Evolutionary conservation across 1,140 invertebrate genomes (phyloP).

Genomic region (Habropoda laboriosa): DNA sequence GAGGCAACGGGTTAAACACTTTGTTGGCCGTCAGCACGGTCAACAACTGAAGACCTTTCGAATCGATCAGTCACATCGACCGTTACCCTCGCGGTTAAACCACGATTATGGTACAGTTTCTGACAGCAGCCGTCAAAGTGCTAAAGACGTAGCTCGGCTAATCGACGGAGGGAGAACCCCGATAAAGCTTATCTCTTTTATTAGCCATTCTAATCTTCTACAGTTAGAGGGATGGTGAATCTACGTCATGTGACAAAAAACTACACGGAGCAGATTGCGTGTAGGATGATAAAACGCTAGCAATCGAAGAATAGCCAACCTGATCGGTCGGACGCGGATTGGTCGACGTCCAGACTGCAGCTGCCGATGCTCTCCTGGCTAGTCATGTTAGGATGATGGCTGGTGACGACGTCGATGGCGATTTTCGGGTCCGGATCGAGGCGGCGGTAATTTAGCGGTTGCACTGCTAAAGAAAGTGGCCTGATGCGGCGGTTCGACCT

Average conservation of each 20-base stretch:
- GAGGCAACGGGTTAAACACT: not conserved
- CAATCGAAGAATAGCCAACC: slow-evolving; percentile 81
- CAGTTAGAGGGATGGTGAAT: not conserved
- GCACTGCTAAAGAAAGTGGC: slow-evolving; percentile 78
- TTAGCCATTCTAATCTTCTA: no score
- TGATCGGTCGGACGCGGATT: slow-evolving; percentile 89
- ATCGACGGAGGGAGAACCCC: not conserved
- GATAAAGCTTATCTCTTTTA: not conserved
- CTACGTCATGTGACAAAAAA: not conserved
- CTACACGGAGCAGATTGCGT: not conserved
- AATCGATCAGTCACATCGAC: not conserved
- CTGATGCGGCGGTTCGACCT: slow-evolving; percentile 72
- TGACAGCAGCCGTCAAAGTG: not conserved
- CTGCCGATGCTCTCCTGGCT: slow-evolving; percentile 87
- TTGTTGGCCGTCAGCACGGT: not conserved
- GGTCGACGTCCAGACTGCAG: slow-evolving; percentile 91
- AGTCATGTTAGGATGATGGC: slow-evolving; percentile 79
- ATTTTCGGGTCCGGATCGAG: slow-evolving; percentile 72
- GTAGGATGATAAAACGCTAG: slow-evolving; percentile 20
- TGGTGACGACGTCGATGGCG: slow-evolving; percentile 33
- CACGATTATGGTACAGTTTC: not conserved
- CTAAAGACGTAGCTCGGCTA: not conserved
- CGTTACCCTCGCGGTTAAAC: not conserved
- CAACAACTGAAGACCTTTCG: not conserved
- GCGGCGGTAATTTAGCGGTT: slow-evolving; percentile 78